phyloP scores from a whole-genome alignment of 2,888 invertebrate species.

The Andrena praecox region DNA sequence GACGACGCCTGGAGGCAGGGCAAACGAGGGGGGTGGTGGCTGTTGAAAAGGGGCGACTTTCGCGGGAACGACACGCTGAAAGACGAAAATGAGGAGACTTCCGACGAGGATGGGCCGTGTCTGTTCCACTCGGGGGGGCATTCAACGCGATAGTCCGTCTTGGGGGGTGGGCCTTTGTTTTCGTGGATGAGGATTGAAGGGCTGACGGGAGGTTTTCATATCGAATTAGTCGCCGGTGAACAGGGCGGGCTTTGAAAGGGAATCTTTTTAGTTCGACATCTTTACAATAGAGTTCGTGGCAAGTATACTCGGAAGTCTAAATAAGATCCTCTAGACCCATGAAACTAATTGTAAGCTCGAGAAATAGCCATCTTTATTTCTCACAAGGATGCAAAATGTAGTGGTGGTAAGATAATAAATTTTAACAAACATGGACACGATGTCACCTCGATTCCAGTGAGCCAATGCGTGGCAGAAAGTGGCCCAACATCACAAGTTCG shows the following conservation, averaged over 20 bases:
- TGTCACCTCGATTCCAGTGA: too few relatives aligned
- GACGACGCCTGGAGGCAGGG: background rate
- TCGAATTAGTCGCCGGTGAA: constrained; percentile 9
- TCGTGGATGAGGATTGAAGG: background rate
- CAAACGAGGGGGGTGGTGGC: background rate
- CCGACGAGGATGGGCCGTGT: background rate
- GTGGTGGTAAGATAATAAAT: too few relatives aligned
- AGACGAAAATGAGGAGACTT: background rate
- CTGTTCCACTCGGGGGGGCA: background rate
- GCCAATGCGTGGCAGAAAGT: too few relatives aligned
- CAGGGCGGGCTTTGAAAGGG: too few relatives aligned
- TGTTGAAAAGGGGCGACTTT: constrained; percentile 21
- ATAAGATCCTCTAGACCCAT: too few relatives aligned
- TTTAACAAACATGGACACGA: too few relatives aligned
- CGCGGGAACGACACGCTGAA: constrained; percentile 1
- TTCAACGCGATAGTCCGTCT: background rate
- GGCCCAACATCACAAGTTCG: too few relatives aligned
- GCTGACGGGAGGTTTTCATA: constrained; percentile 17
- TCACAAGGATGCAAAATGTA: too few relatives aligned
- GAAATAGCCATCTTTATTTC: too few relatives aligned
- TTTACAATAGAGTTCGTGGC: background rate
- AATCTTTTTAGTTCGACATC: background rate
- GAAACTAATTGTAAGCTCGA: too few relatives aligned
- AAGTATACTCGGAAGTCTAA: too few relatives aligned
- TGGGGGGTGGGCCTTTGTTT: background rate